Evolutionary conservation across 2,888 invertebrate species (phyloP), one percentile per base, ranked within the genome.

Genomic region (Metopia argyrocephala): DNA sequence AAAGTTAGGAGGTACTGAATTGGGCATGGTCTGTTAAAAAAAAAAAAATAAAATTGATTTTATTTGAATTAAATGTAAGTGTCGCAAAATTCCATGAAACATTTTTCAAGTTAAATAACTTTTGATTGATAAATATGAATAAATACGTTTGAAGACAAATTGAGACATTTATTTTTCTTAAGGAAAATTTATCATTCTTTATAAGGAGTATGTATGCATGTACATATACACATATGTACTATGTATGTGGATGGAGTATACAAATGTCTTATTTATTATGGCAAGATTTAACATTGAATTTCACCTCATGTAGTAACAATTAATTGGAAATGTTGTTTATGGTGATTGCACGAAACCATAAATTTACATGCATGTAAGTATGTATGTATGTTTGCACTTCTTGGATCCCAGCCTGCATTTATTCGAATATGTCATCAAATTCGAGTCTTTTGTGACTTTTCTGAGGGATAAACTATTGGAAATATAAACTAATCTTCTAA

Each of bases 1-100:
- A 74, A 87, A 87, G 70, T 83, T n/a, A n/a, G n/a, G 83, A 31
- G 87, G 88, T 80, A 84, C 85, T 64, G 87, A 86, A 83, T 86
- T 87, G 45, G 88, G 85, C 87, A 87, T 88, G 48, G 5, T 52
- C 27, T 64, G 15, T 12, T 52, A 9, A 23, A 7, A 27, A 57
- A 18, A 61, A 45, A 23, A n/a, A n/a, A n/a, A n/a, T n/a, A n/a
- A n/a, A n/a, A n/a, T n/a, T n/a, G n/a, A n/a, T n/a, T n/a, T n/a
- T n/a, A n/a, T n/a, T n/a, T n/a, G n/a, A n/a, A n/a, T n/a, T n/a
- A n/a, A n/a, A n/a, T n/a, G n/a, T n/a, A 31, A 31, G 31, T 31
- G 31, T 9, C 12, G 31, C n/a, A n/a, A n/a, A n/a, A n/a, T n/a
- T n/a, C n/a, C n/a, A n/a, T n/a, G n/a, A n/a, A n/a, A 31, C 12